A percentile compares a stretch with the other conserved stretches of the same genome.
These are phyloP conservation scores for Ooceraea biroi DNA, from an alignment of 1,140 invertebrate genomes.

Conservation along the genomic window DNA sequence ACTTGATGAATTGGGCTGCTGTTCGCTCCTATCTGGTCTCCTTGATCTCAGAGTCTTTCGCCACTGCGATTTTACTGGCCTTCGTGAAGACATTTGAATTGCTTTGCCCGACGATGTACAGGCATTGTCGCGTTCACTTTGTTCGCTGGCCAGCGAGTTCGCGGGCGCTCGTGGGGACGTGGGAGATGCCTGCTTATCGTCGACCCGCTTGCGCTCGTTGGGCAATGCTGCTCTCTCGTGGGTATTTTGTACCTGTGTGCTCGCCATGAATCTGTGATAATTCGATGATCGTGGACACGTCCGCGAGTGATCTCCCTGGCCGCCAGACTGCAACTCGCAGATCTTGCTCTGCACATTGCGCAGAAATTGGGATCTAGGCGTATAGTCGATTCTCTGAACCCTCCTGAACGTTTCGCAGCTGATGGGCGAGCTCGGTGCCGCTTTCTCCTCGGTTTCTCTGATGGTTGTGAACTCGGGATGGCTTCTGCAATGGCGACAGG, in stretches of 20 bases:
- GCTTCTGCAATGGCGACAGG: constrained; percentile 67
- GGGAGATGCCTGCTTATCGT: neutral
- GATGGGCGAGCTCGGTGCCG: constrained; percentile 45
- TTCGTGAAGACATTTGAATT: constrained; percentile 39
- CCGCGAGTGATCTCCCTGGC: constrained; percentile 1
- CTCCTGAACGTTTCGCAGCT: constrained; percentile 76
- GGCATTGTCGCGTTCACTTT: neutral
- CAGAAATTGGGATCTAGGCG: constrained; percentile 80
- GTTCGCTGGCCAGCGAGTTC: neutral
- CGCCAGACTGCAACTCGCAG: constrained; percentile 17
- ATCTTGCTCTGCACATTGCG: constrained; percentile 74
- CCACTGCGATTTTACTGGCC: constrained; percentile 38
- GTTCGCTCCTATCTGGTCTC: constrained; percentile 37
- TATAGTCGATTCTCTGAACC: constrained; percentile 78
- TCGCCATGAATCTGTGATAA: constrained; percentile 28
- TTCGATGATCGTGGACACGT: constrained; percentile 31
- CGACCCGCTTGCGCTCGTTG: neutral
- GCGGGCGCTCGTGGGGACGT: neutral
- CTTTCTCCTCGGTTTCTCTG: constrained; percentile 30
- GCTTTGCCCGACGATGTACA: constrained; percentile 6
- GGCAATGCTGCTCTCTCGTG: neutral
- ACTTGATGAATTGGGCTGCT: constrained; percentile 20
- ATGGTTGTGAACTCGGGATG: constrained; percentile 32
- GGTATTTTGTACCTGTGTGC: neutral
- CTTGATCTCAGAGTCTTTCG: constrained; percentile 57